phyloP scores from a whole-genome alignment of 2,888 invertebrate species.

The Noctua janthe region DNA sequence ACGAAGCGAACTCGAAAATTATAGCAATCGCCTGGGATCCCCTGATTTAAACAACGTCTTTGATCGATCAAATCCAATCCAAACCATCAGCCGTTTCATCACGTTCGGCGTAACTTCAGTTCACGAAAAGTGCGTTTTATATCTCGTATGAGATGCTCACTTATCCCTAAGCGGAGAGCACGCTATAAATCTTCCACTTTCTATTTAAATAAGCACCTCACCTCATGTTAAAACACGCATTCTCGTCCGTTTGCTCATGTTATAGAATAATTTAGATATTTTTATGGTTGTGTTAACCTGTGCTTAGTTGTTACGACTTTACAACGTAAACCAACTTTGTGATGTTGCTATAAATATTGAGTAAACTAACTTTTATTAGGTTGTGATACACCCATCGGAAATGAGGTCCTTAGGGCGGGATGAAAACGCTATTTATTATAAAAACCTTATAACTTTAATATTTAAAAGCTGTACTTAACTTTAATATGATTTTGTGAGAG shows the following conservation, averaged over 20 bases:
- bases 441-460: background rate
- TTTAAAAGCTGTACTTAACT: background rate
- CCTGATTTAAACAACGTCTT: background rate
- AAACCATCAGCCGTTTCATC: background rate
- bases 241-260: slow-evolving; percentile 10
- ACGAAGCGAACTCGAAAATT: no score
- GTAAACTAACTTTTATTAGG: slow-evolving; percentile 27
- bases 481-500: background rate
- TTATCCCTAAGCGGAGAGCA: background rate
- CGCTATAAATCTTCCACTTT: slow-evolving; percentile 24
- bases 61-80: background rate
- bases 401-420: background rate
- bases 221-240: slow-evolving; percentile 8
- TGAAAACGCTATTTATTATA: slow-evolving; percentile 5
- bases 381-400: background rate
- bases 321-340: slow-evolving; percentile 4
- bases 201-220: slow-evolving; percentile 19
- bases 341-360: slow-evolving; percentile 35
- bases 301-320: background rate
- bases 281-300: slow-evolving; percentile 8
- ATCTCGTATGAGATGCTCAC: background rate
- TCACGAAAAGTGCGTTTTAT: background rate
- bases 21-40: no score
- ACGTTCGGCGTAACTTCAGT: background rate
- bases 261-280: slow-evolving; percentile 9